These are phyloP conservation scores for Butorides virescens DNA, from an alignment of 2,113 vertebrate genomes.

Conservation along the genomic window DNA sequence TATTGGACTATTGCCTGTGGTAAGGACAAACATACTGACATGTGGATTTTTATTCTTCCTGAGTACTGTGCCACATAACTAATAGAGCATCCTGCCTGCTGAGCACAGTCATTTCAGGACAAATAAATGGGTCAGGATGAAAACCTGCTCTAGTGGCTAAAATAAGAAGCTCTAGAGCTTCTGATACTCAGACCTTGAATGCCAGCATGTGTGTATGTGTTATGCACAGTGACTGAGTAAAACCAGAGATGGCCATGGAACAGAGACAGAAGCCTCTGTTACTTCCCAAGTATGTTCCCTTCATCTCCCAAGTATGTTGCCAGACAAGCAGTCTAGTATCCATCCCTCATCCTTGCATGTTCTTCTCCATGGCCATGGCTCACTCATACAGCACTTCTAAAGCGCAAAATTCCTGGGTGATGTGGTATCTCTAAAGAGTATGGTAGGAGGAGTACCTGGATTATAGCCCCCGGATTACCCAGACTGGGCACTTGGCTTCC, in stretches of 20 bases:
- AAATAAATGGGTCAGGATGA: neutral
- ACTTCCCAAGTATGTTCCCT: neutral
- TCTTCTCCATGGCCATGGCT: neutral
- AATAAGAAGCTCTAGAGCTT: neutral
- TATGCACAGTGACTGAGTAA: neutral
- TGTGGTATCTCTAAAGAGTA: neutral
- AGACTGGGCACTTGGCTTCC: neutral
- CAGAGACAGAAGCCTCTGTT: neutral
- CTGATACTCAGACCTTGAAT: neutral
- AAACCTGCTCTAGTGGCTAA: neutral
- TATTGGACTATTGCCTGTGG: slow-evolving; percentile 97
- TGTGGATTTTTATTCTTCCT: neutral
- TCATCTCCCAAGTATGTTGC: neutral
- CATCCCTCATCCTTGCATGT: neutral
- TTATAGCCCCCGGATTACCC: neutral
- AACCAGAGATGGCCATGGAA: neutral
- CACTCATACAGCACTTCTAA: neutral
- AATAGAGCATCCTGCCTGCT: neutral
- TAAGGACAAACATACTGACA: slow-evolving; percentile 63
- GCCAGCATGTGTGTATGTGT: neutral
- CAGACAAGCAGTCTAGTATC: neutral
- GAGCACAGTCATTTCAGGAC: neutral
- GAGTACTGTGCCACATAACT: neutral
- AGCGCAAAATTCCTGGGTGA: neutral
- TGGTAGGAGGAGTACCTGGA: neutral